Evolutionary conservation across 2,888 invertebrate genomes (phyloP).

Genomic region (Andrena hattorfiana): DNA sequence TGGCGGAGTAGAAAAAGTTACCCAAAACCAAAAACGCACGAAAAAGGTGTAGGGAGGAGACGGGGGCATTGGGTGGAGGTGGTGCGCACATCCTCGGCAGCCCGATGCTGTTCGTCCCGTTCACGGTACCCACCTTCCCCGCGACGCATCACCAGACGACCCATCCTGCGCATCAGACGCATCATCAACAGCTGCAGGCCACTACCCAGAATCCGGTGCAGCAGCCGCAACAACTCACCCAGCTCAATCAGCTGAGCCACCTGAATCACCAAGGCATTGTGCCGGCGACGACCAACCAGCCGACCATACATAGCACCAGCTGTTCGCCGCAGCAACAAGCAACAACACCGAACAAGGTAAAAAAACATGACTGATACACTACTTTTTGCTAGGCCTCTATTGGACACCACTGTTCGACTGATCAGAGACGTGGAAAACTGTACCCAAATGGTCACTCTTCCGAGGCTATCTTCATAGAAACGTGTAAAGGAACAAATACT

Average conservation of each 20-base stretch:
- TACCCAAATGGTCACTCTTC: background rate
- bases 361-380: constrained; percentile 36
- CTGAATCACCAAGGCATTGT: constrained; percentile 83
- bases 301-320: constrained; percentile 82
- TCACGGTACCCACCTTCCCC: constrained; percentile 84
- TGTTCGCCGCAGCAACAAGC: constrained; percentile 84
- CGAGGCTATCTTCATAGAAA: background rate
- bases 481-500: background rate
- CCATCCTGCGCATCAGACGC: constrained; percentile 80
- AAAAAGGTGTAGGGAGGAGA: constrained; percentile 85
- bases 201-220: constrained; percentile 78
- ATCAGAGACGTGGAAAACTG: background rate
- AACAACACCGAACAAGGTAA: constrained; percentile 84
- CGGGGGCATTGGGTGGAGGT: constrained; percentile 85
- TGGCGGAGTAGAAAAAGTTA: constrained; percentile 66
- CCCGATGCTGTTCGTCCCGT: constrained; percentile 85
- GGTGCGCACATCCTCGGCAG: constrained; percentile 85
- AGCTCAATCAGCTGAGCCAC: constrained; percentile 82
- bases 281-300: constrained; percentile 79
- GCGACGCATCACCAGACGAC: constrained; percentile 83
- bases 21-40: constrained; percentile 73
- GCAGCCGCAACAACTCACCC: constrained; percentile 77
- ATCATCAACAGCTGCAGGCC: constrained; percentile 81
- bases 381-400: constrained; percentile 10
- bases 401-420: too few relatives aligned